Percentiles rank a stretch among this genome's conserved stretches.
These are phyloP conservation scores for Arrhopalites spinosus DNA, from an alignment of 2,888 invertebrate species.

Conservation along the genomic window DNA sequence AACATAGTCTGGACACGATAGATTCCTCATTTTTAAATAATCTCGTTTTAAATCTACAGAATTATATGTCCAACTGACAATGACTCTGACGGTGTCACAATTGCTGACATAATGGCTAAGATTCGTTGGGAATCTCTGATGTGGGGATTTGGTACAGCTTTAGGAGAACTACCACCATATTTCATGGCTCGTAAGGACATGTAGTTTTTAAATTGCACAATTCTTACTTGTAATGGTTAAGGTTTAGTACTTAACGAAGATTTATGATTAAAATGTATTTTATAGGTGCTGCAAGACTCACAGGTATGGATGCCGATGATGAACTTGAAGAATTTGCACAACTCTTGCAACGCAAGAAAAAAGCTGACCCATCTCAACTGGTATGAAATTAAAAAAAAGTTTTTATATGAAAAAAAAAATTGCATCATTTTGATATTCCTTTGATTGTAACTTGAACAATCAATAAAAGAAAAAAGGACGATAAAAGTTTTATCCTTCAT, in stretches of 20 bases:
- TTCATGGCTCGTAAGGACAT: conserved; percentile 99
- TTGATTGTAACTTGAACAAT: too few relatives aligned
- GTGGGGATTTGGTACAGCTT: conserved; percentile 96
- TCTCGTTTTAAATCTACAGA: conserved; percentile 72
- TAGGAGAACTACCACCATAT: conserved; percentile 99
- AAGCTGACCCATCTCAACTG: conserved; percentile 59
- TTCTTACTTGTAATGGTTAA: too few relatives aligned
- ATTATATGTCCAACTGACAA: conserved; percentile 85
- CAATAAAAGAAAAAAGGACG: too few relatives aligned
- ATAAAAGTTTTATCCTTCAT: too few relatives aligned
- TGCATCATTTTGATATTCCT: too few relatives aligned
- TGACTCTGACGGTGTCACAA: conserved; percentile 65
- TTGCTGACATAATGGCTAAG: conserved; percentile 69
- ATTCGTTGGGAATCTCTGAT: conserved; percentile 94
- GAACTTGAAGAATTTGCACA: conserved; percentile 77
- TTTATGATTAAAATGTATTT: too few relatives aligned
- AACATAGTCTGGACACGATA: neutral
- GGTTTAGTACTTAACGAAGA: too few relatives aligned
- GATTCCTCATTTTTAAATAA: neutral
- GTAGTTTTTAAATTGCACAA: too few relatives aligned
- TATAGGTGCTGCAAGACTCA: conserved; percentile 78
- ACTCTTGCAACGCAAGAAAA: conserved; percentile 66
- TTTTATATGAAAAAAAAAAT: neutral
- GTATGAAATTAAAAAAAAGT: conserved; percentile 56
- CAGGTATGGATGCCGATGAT: conserved; percentile 67